Base-by-base conservation (phyloP, 2,888 invertebrate genomes). In the Gandaritis pyraliata region DNA sequence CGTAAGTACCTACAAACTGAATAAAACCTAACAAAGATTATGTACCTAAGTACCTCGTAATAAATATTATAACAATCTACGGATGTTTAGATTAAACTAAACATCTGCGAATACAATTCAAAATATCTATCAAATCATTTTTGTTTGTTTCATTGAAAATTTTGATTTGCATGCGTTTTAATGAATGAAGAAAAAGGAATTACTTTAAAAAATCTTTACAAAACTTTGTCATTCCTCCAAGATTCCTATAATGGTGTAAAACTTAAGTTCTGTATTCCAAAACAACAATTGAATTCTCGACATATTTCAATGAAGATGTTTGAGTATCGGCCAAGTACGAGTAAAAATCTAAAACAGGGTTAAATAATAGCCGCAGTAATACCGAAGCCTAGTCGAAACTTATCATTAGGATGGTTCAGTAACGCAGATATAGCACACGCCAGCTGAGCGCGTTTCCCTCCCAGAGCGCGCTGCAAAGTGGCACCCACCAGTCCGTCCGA, bases 381-480 rank as follows among this genome's bases (percentile, higher is more conserved):
- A 2, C 88, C 87, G 59, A 92, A 90, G 0, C 92, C 92, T 0
- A 92, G 86, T 38, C 89, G 75, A 69, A 92, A 92, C 73, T 92
- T 92, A 66, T 92, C 81, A 66, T 92, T 92, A n/a, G 90, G 89
- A 53, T 92, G 92, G 69, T 92, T 92, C 53, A 91, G 85, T 0
- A 92, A 82, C 0, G 90, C 91, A 1, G 92, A 91, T 49, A 92
- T 72, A 45, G 89, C 86, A 60, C 90, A 88, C 12, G 87, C 83
- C 0, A 92, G 79, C 50, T 87, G 78, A 0, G 90, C 82, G 12
- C 77, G 75, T 63, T 78, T 80, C 33, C 91, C 91, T 36, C 90
- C 89, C 1, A 92, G 80, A 1, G 84, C 77, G 12, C 85, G 80
- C 68, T 88, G 87, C 41, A 92, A 75, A 6, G 92, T 91, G 50